Evolutionary conservation across 2,113 vertebrate species (phyloP), one percentile per base, ranked within the genome.

Genomic region (Xiphophorus maculatus): DNA sequence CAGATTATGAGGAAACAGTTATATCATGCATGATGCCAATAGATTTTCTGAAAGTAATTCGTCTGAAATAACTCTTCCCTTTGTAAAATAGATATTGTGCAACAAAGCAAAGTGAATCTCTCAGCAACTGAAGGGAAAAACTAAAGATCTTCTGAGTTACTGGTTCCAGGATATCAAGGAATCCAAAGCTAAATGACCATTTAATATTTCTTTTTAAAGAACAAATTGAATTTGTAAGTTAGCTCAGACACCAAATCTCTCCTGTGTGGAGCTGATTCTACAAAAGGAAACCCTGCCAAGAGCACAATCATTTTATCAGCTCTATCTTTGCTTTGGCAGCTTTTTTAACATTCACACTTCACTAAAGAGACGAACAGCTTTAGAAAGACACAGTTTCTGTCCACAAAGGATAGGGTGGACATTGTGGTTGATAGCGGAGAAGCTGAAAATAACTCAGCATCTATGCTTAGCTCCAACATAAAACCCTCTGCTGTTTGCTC

Each of bases 321-420:
- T 67, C 37, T 51, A 58, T 77, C 48, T 69, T 68, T 19, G 48
- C 63, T 29, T 22, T 58, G 60, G 58, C 76, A 71, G 63, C 30
- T 81, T 63, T 27, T 62, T 66, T 35, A 71, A 68, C 54, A 62
- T 62, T 80, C 73, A 54, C 75, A 81, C 48, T 75, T 82, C n/a
- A 67, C 71, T 12, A 25, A 54, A 69, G 69, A 72, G n/a, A 69
- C 33, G 17, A 51, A 76, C 17, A 66, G 61, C 25, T 66, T 51
- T 65, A 9, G 60, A 82, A 75, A 66, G 17, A 37, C 17, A 58
- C 15, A 12, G 44, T 63, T 17, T 71, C 25, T 28, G 19, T 14
- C 22, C 1, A 15, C 27, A 48, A 19, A n/a, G 60, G 48, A n/a
- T 63, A 30, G 7, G 44, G 67, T 40, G 68, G 63, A 75, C 29